phyloP scores from a whole-genome alignment of 2,888 invertebrate genomes.

The Leistus spinibarbis region DNA sequence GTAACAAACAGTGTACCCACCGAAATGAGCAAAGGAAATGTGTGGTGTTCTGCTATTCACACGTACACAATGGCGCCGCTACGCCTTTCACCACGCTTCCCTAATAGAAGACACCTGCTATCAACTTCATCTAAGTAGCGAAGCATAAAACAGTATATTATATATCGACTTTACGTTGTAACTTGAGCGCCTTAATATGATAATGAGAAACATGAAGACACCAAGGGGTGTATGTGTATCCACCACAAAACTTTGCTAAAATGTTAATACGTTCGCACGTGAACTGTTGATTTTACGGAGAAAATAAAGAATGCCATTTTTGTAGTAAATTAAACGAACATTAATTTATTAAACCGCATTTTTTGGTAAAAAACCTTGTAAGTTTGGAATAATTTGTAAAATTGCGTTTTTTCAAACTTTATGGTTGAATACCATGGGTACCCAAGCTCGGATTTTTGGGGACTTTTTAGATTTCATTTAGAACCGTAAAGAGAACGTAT shows the following conservation, averaged over 20 bases:
- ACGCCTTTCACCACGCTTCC: not conserved
- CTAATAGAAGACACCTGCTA: not conserved
- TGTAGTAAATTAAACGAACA: too few relatives aligned
- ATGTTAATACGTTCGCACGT: not conserved
- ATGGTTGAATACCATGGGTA: too few relatives aligned
- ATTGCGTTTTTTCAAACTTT: too few relatives aligned
- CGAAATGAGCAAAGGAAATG: not conserved
- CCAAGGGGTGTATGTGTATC: too few relatives aligned
- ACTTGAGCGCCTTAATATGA: not conserved
- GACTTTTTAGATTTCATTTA: too few relatives aligned
- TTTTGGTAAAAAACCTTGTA: too few relatives aligned
- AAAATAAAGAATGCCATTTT: too few relatives aligned
- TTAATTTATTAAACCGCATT: too few relatives aligned
- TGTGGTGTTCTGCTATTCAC: not conserved
- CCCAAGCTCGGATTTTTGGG: too few relatives aligned
- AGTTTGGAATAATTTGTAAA: too few relatives aligned
- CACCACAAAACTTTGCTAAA: not conserved
- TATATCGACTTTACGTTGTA: not conserved
- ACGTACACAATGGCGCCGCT: not conserved
- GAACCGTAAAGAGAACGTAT: too few relatives aligned
- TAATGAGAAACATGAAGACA: not conserved
- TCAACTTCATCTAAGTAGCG: not conserved
- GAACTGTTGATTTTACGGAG: not conserved
- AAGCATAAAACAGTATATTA: not conserved
- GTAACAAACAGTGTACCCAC: not conserved